Evolutionary conservation across 2,888 invertebrate genomes (phyloP), one percentile per base, ranked within the genome.

Genomic region (Spisula solida): DNA sequence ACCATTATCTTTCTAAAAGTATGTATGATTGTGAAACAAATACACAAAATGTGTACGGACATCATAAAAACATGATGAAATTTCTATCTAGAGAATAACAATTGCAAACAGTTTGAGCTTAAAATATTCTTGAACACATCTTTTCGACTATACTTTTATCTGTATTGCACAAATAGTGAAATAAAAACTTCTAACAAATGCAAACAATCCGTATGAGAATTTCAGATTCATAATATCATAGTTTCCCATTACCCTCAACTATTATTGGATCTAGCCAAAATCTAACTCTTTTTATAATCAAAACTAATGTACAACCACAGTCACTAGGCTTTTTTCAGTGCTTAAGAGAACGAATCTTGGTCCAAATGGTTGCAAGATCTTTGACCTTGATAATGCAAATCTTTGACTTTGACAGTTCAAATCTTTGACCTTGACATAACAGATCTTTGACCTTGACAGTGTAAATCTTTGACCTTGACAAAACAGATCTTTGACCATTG

Each of bases 121-220:
- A 75, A 31, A 16, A 34, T 14, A 31, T 75, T 75, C 25, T 75
- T 83, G 83, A 83, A 83, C 83, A 83, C 83, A 83, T 70, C n/a
- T 48, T 16, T 48, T 60, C 47, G 83, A 83, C 83, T 83, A 83
- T 70, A 66, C 83, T 83, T 41, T 5, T 34, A 41, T 41, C 34
- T 66, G 60, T 83, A 83, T 83, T 83, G 83, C 83, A 83, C 83
- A 83, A 70, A 60, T 14, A 12, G 25, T 48, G 48, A 82, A 56
- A 2, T 75, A 75, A 75, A 75, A 70, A 25, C 34, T 75, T 29
- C 0, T 31, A 82, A 70, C 81, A 75, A 41, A 86, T 86, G 81
- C 78, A 56, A 79, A 78, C 31, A 56, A 79, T 51, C 78, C 29
- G 51, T 66, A 51, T 55, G 29, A 75, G 75, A 75, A 75, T 84